Evolutionary conservation across 2,888 invertebrate species (phyloP).

Genomic region (Ctena decussata): DNA sequence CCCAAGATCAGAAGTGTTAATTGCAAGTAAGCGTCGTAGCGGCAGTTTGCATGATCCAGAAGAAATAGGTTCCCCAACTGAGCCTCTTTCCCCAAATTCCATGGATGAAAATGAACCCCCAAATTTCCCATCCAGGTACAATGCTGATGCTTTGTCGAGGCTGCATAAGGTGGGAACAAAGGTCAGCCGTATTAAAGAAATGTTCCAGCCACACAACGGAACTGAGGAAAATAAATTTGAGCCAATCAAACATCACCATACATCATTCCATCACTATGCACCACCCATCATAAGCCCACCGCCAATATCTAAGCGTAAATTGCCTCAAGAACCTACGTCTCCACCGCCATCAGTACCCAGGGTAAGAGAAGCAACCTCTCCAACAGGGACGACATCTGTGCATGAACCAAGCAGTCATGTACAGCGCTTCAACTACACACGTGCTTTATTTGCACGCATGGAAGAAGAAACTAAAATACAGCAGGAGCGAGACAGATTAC

Average conservation of each 20-base stretch:
- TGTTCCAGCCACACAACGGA: conserved; percentile 74
- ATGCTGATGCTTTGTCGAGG: conserved; percentile 38
- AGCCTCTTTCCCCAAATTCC: conserved; percentile 35
- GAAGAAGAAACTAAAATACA: conserved; percentile 79
- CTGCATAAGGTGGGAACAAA: conserved; percentile 36
- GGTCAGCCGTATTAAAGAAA: conserved; percentile 69
- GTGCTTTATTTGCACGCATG: conserved; percentile 85
- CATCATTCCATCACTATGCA: background rate
- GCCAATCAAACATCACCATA: conserved; percentile 10
- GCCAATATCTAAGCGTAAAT: conserved; percentile 7
- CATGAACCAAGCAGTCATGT: conserved; percentile 83
- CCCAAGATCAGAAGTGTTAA: conserved; percentile 65
- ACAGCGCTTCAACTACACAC: conserved; percentile 84
- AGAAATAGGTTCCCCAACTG: conserved; percentile 46
- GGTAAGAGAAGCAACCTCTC: background rate
- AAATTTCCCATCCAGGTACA: conserved; percentile 52
- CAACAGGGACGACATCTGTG: conserved; percentile 41
- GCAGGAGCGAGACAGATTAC: conserved; percentile 54
- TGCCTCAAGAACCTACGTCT: conserved; percentile 28
- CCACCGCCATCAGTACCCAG: background rate
- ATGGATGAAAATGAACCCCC: conserved; percentile 38
- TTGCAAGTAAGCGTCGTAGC: conserved; percentile 72
- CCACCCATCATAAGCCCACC: background rate
- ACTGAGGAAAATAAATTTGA: conserved; percentile 50
- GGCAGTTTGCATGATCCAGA: conserved; percentile 66